phyloP scores from a whole-genome alignment of 2,888 invertebrate species.

The Lycaena phlaeas region DNA sequence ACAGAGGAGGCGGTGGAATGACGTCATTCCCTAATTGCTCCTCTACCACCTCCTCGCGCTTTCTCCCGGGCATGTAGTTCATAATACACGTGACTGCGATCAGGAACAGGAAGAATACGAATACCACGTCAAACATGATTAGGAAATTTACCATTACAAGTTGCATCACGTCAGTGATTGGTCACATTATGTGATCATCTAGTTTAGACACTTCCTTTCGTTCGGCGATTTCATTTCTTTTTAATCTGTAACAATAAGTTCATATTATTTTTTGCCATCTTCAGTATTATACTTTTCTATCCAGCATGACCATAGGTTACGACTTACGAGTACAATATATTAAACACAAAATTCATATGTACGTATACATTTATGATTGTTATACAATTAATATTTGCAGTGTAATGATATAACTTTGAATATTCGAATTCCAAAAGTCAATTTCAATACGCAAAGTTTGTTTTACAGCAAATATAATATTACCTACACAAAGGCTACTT shows the following conservation, averaged over 20 bases:
- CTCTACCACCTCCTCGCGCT: slow-evolving; percentile 62
- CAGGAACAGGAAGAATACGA: slow-evolving; percentile 89
- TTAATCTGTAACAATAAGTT: slow-evolving; percentile 26
- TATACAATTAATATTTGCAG: too few relatives aligned
- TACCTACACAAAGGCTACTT: too few relatives aligned
- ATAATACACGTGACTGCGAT: slow-evolving; percentile 87
- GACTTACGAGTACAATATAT: too few relatives aligned
- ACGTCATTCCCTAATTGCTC: slow-evolving; percentile 63
- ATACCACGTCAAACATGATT: slow-evolving; percentile 91
- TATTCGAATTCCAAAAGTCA: too few relatives aligned
- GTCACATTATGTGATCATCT: slow-evolving; percentile 50
- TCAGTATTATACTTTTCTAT: too few relatives aligned
- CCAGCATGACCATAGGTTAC: too few relatives aligned
- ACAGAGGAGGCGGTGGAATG: slow-evolving; percentile 64
- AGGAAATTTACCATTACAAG: slow-evolving; percentile 89
- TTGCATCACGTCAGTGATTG: slow-evolving; percentile 77
- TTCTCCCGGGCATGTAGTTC: slow-evolving; percentile 82
- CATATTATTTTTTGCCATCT: too few relatives aligned
- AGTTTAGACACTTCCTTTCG: slow-evolving; percentile 1
- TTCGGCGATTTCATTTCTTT: slow-evolving; percentile 13
- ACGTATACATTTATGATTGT: too few relatives aligned
- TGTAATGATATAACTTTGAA: too few relatives aligned
- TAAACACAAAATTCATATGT: too few relatives aligned
- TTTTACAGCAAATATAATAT: too few relatives aligned
- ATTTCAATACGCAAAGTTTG: too few relatives aligned